These are phyloP conservation scores for Acridotheres tristis DNA, from an alignment of 2,797 vertebrate genomes.

Conservation along the genomic window DNA sequence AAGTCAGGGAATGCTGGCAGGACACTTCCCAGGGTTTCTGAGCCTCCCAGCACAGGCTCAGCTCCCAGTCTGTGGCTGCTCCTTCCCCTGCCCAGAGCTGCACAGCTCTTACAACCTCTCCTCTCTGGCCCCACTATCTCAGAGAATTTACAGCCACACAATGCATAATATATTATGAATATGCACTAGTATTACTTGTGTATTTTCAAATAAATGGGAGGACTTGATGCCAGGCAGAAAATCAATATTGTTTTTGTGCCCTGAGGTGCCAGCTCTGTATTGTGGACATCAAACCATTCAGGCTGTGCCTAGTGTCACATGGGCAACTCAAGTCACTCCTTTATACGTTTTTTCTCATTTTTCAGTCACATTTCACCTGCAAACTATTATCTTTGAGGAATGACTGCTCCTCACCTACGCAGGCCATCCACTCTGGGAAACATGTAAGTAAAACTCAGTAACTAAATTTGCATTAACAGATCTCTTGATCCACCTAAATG, in stretches of 20 bases:
- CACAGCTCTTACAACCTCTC: fast-evolving
- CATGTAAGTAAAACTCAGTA: background rate
- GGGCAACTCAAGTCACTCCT: background rate
- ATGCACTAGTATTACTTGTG: background rate
- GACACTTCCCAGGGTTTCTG: background rate
- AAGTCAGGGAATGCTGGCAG: background rate
- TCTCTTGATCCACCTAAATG: background rate
- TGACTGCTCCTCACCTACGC: background rate
- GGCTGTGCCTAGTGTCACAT: background rate
- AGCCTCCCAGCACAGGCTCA: background rate
- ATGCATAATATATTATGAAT: background rate
- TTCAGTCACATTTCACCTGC: background rate
- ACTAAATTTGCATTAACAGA: background rate
- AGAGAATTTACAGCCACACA: background rate
- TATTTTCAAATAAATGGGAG: background rate
- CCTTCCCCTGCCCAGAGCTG: background rate
- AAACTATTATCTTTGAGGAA: background rate
- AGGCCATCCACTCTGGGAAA: background rate
- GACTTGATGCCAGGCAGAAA: background rate
- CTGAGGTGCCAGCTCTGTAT: background rate
- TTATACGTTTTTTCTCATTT: background rate
- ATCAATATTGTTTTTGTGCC: background rate
- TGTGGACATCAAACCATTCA: background rate
- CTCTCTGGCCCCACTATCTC: fast-evolving
- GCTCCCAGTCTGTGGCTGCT: background rate